These are phyloP conservation scores for Tetragnatha versicolor DNA, from an alignment of 1,140 invertebrate genomes.

Conservation along the genomic window DNA sequence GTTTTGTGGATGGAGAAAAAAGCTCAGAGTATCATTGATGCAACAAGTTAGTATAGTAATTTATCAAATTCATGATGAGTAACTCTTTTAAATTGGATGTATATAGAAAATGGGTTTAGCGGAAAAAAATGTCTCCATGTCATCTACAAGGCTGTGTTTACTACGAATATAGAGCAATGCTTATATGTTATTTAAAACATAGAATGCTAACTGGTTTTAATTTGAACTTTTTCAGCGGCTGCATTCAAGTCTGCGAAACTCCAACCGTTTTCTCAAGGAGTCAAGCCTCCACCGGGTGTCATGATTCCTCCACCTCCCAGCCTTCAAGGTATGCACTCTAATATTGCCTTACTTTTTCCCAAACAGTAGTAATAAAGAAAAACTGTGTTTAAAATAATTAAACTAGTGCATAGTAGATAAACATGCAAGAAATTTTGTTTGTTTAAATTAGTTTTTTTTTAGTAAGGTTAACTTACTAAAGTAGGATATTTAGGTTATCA, in stretches of 20 bases:
- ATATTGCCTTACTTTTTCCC: not conserved
- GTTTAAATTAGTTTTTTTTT: not conserved
- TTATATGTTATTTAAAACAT: too few relatives aligned
- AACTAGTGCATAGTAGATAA: not conserved
- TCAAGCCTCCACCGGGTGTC: conserved; percentile 66
- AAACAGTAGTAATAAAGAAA: not conserved
- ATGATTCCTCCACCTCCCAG: conserved; percentile 72
- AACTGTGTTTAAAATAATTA: not conserved
- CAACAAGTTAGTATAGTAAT: conserved; percentile 75
- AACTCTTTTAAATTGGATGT: too few relatives aligned
- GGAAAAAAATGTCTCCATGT: too few relatives aligned
- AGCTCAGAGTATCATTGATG: conserved; percentile 95
- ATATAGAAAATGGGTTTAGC: too few relatives aligned
- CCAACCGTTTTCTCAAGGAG: conserved; percentile 73
- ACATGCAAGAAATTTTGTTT: not conserved
- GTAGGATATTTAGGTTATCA: not conserved
- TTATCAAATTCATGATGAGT: not conserved
- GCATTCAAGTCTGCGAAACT: conserved; percentile 96
- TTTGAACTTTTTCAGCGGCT: conserved; percentile 73
- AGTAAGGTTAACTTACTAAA: not conserved
- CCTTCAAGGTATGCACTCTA: conserved; percentile 55
- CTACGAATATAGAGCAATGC: too few relatives aligned
- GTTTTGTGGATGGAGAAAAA: conserved; percentile 99
- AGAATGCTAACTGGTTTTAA: too few relatives aligned
- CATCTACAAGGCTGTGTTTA: too few relatives aligned